Percentiles rank a stretch among this genome's conserved stretches.
These are phyloP conservation scores for Rhynchophorus ferrugineus DNA, from an alignment of 1,140 invertebrate genomes.

Conservation along the genomic window DNA sequence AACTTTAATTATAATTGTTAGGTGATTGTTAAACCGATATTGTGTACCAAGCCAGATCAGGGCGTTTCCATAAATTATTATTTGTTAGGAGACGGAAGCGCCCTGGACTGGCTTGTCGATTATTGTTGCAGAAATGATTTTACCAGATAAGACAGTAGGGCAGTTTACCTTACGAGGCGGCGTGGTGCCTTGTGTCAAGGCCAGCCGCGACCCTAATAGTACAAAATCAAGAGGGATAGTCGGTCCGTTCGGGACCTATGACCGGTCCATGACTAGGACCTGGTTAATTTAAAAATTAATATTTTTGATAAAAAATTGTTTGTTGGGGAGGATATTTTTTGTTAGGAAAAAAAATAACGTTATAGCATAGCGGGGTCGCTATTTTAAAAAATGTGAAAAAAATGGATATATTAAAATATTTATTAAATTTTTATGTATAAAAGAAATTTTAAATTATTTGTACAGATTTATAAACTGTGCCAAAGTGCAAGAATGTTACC, in stretches of 20 bases:
- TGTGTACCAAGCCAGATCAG: slow-evolving; percentile 17
- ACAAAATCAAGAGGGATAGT: slow-evolving; percentile 40
- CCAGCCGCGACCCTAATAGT: slow-evolving; percentile 36
- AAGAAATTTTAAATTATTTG: slow-evolving; percentile 42
- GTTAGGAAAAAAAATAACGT: slow-evolving; percentile 40
- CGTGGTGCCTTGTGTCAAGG: slow-evolving; percentile 36
- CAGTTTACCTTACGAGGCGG: slow-evolving; percentile 25
- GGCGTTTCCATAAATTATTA: slow-evolving; percentile 27
- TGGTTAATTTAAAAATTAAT: slow-evolving; percentile 37
- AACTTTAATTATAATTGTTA: slow-evolving; percentile 40
- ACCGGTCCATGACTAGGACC: slow-evolving; percentile 14
- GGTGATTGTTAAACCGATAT: slow-evolving; percentile 42
- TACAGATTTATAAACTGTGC: slow-evolving; percentile 43
- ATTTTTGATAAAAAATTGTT: slow-evolving; percentile 45
- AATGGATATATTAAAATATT: slow-evolving; percentile 42
- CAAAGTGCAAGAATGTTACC: slow-evolving; percentile 42
- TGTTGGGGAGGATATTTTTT: slow-evolving; percentile 45
- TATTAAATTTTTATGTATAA: slow-evolving; percentile 41
- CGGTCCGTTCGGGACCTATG: slow-evolving; percentile 17
- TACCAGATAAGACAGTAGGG: slow-evolving; percentile 32
- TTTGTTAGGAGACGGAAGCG: slow-evolving; percentile 25
- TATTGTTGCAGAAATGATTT: slow-evolving; percentile 27
- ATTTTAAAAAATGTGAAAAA: slow-evolving; percentile 42
- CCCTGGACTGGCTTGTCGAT: slow-evolving; percentile 2
- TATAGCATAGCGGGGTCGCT: slow-evolving; percentile 37